Percentiles rank a stretch among this genome's conserved stretches.
Evolutionary conservation across 2,888 invertebrate species (phyloP).

Genomic region (Meganola albula): DNA sequence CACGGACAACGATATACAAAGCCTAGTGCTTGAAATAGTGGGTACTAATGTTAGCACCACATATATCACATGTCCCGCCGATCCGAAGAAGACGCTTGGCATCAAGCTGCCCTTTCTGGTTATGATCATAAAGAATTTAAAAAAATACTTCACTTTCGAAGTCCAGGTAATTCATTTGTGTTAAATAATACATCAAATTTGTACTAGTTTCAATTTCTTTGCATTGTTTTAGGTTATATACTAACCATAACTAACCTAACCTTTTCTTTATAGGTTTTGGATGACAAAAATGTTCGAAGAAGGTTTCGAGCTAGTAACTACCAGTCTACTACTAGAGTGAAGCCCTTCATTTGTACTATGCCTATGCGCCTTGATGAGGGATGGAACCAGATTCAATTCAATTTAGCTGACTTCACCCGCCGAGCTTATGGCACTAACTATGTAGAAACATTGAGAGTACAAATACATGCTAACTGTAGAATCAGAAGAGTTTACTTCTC

Average conservation of each 20-base stretch:
- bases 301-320: constrained; percentile 95
- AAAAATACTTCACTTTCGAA: constrained; percentile 96
- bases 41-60: constrained; percentile 97
- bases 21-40: constrained; percentile 93
- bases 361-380: constrained; percentile 96
- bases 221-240: constrained; percentile 12
- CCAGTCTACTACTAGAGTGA: constrained; percentile 94
- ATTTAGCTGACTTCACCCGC: constrained; percentile 94
- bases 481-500: constrained; percentile 93
- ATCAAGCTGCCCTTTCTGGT: constrained; percentile 95
- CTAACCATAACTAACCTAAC: constrained; percentile 33
- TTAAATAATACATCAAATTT: background rate
- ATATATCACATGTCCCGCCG: constrained; percentile 94
- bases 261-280: constrained; percentile 83
- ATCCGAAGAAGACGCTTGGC: constrained; percentile 92
- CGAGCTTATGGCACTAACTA: constrained; percentile 98
- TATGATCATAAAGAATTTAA: constrained; percentile 96
- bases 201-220: background rate
- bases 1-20: constrained; percentile 96
- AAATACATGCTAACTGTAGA: constrained; percentile 97
- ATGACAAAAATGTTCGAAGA: constrained; percentile 94
- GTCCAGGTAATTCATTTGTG: constrained; percentile 84
- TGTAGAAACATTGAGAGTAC: constrained; percentile 92
- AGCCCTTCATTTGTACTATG: constrained; percentile 99
- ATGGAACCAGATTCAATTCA: constrained; percentile 97